Evolutionary conservation across 2,113 vertebrate genomes (phyloP), one percentile per base, ranked within the genome.

Genomic region (Phrynosoma blainvillii): DNA sequence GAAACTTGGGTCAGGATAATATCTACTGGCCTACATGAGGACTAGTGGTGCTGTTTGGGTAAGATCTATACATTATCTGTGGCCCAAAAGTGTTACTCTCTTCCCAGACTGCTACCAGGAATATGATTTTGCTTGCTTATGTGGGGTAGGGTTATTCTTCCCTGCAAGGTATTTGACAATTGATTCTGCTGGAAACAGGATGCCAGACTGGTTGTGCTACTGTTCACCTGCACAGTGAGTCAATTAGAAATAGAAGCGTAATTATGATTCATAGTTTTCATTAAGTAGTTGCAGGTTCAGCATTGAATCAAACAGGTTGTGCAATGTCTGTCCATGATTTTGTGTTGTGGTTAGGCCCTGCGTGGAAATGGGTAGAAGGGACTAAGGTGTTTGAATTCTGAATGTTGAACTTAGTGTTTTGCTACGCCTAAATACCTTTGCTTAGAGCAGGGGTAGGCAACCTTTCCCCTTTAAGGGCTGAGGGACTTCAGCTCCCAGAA

Each of bases 191-290:
- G 59, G 73, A 83, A 83, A 88, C 40, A 88, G 81, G 81, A 88
- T 78, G 62, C 23, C 74, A 70, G 73, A 88, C 87, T 84, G 87
- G 87, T 88, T 84, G 42, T 23, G 74, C 87, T 65, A n/a, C 73
- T 88, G 30, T 18, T 70, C 10, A 30, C 65, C 23, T 70, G 27
- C 74, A 36, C 59, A 40, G 27, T 82, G 87, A 88, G 42, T 88
- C 59, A 74, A n/a, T 77, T 83, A 85, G 75, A 85, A 66, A 78
- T 52, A 56, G 12, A 81, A 81, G 70, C 36, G 25, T 56, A 88
- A 88, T 83, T 77, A 84, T 78, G 87, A 88, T 36, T 88, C 73
- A 77, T 13, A n/a, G 36, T 78, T 23, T n/a, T 77, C 42, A 40
- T 54, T 68, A 42, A 75, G 27, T 36, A 81, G 23, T 68, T 88